Evolutionary conservation across 2,888 invertebrate species (phyloP), one percentile per base, ranked within the genome.

Genomic region (Apodemia mormo): DNA sequence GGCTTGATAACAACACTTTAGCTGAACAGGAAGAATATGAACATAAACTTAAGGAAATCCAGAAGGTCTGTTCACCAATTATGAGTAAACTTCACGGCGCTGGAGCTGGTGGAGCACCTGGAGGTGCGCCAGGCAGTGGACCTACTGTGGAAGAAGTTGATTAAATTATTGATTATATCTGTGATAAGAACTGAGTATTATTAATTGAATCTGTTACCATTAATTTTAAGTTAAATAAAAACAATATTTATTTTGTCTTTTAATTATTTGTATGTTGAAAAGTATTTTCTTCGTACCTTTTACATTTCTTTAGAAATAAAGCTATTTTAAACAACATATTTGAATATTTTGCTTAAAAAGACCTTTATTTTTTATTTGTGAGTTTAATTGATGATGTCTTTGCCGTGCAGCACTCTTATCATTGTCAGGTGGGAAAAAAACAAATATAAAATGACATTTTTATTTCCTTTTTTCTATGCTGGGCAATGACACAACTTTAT

Each of bases 1-100:
- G 97, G 97, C 86, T 97, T 73, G 97, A 97, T 81, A 87, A 90
- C 81, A 96, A 95, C 88, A 94, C 90, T 22, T 86, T 93, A 79
- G 96, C 95, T 9, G 96, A 95, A 69, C 94, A 94, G 81, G 96
- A 94, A 33, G 96, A 95, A 81, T 95, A 94, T 78, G 95, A 95
- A 72, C 93, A 95, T 77, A 94, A 92, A 77, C 79, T 95, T 77
- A 93, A 94, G 78, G 95, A 96, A 68, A 66, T 96, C 66, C 94
- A 95, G 78, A 87, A 89, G 66, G 85, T 90, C 1, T 95, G 95
- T 80, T 94, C 82, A 81, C 96, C 94, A 0, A 79, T 94, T 67
- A 94, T 95, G 94, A 91, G 87, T 73, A 94, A 94, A 79, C 79
- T 94, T 77, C 94, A 94, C 74, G 95, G 76, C 29, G 79, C 75